A percentile compares a stretch with the other conserved stretches of the same genome.
These are phyloP conservation scores for Gymnogyps californianus DNA, from an alignment of 2,113 vertebrate species.

Conservation along the genomic window DNA sequence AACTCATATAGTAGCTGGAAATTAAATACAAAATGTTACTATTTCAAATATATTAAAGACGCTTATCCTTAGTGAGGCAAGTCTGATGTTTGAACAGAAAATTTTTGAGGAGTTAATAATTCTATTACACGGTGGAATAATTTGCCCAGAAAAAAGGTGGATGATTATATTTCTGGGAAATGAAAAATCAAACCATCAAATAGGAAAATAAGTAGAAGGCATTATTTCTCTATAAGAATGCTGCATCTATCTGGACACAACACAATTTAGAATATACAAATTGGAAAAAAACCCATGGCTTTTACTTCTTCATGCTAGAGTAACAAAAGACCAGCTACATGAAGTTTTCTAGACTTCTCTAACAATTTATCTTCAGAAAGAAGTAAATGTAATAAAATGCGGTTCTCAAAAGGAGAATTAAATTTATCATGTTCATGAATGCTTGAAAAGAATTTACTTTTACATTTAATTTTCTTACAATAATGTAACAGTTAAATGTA, in stretches of 20 bases:
- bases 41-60: background rate
- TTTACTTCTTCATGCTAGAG: background rate
- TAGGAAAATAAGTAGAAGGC: background rate
- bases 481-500: background rate
- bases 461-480: background rate
- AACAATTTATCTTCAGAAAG: background rate
- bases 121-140: background rate
- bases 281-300: background rate
- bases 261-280: background rate
- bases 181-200: background rate
- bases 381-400: background rate
- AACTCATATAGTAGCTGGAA: background rate
- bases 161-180: background rate
- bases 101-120: slow-evolving; percentile 45
- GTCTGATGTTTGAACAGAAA: slow-evolving; percentile 7
- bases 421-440: background rate
- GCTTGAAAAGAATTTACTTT: background rate
- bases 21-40: slow-evolving; percentile 16
- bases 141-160: background rate
- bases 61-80: background rate
- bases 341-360: background rate
- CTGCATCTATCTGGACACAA: background rate
- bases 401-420: background rate
- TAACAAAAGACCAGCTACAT: background rate
- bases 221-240: background rate